Conservation (phyloP, 2,113 vertebrate genomes). For the Oenanthe oenanthe region DNA sequence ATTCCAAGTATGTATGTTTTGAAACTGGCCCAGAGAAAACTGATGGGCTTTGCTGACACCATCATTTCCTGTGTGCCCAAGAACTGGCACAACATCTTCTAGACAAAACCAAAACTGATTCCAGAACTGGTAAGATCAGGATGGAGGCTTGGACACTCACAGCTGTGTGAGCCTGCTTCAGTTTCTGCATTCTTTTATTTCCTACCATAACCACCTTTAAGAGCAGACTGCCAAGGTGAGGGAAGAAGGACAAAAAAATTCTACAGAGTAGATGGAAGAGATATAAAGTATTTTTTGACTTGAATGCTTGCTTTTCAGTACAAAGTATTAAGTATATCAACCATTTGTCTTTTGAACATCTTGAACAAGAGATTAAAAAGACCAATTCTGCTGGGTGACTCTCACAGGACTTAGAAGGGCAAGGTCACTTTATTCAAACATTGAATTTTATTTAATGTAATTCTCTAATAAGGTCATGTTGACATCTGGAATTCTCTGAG, state of each 20-base stretch:
- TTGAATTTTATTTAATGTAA: not conserved
- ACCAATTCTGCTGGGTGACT: not conserved
- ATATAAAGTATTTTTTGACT: not conserved
- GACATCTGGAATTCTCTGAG: not conserved
- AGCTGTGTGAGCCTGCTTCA: not conserved
- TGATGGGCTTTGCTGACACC: not conserved
- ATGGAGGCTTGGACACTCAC: not conserved
- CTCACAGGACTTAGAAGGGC: not conserved
- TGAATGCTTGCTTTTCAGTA: not conserved
- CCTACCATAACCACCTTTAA: not conserved
- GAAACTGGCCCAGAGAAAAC: not conserved
- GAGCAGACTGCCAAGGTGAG: not conserved
- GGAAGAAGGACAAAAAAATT: not conserved
- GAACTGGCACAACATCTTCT: not conserved
- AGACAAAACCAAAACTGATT: not conserved
- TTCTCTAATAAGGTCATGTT: constrained; percentile 6
- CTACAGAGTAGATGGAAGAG: not conserved
- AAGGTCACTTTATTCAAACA: constrained; percentile 19
- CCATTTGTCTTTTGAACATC: not conserved
- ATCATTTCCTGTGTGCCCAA: not conserved
- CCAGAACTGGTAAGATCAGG: not conserved
- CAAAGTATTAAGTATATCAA: not conserved
- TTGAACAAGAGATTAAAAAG: constrained; percentile 9
- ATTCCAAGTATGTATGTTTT: not conserved
- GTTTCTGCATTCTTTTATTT: not conserved